A percentile compares a stretch with the other conserved stretches of the same genome.
Evolutionary conservation across 2,113 vertebrate species (phyloP).

Genomic region (Semnornis frantzii): DNA sequence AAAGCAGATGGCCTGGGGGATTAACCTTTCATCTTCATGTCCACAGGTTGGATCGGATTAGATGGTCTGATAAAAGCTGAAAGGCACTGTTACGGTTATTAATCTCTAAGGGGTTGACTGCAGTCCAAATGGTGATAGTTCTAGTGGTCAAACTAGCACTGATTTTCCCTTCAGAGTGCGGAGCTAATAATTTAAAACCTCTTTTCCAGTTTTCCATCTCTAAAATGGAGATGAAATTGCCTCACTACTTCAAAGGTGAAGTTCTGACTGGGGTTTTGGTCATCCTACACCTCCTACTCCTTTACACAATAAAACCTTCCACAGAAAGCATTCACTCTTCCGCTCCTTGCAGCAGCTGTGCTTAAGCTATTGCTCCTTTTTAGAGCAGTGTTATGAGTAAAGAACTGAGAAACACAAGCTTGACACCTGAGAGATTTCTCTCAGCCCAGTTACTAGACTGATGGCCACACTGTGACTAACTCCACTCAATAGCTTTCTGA

Average conservation of each 20-base stretch:
- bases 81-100: background rate
- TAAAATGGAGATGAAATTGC: background rate
- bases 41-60: background rate
- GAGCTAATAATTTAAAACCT: background rate
- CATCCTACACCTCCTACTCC: background rate
- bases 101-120: background rate
- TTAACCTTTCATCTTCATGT: conserved; percentile 1
- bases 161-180: background rate
- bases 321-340: background rate
- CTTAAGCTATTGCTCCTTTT: background rate
- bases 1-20: background rate
- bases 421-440: background rate
- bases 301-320: background rate
- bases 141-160: background rate
- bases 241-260: background rate
- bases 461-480: background rate
- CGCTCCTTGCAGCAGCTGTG: background rate
- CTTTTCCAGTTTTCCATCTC: background rate
- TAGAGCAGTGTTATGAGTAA: background rate
- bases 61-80: background rate
- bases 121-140: background rate
- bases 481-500: background rate
- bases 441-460: background rate
- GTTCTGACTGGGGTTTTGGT: background rate
- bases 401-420: background rate